phyloP scores from a whole-genome alignment of 2,888 invertebrate species.

The Melangyna quadrimaculata region DNA sequence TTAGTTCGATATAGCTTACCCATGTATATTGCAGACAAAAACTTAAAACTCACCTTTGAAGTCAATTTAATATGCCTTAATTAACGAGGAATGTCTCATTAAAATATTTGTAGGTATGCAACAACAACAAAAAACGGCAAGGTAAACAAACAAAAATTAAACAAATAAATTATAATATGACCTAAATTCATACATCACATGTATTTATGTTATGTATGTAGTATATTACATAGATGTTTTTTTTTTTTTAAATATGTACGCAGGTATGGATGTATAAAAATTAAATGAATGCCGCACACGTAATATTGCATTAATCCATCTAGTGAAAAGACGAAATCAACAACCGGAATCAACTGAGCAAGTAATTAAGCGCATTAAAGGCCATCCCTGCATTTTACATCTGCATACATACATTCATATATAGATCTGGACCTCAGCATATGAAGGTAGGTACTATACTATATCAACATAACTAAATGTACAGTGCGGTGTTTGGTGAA shows the following conservation, averaged over 20 bases:
- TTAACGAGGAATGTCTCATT: constrained; percentile 40
- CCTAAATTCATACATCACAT: constrained; percentile 10
- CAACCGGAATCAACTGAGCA: constrained; percentile 41
- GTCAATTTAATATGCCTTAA: constrained; percentile 46
- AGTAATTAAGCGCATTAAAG: constrained; percentile 51
- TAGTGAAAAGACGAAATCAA: constrained; percentile 40
- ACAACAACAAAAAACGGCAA: neutral
- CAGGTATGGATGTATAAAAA: neutral
- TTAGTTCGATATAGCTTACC: neutral
- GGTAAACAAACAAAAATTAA: neutral
- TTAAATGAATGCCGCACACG: constrained; percentile 32
- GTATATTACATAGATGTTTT: neutral
- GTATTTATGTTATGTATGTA: neutral
- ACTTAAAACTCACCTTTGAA: constrained; percentile 29
- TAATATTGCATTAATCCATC: constrained; percentile 26
- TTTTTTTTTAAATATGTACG: neutral
- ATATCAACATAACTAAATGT: neutral
- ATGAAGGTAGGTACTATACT: neutral
- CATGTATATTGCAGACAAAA: neutral
- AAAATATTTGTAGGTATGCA: neutral
- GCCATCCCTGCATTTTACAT: constrained; percentile 19
- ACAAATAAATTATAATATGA: constrained; percentile 26
- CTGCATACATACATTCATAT: no score
- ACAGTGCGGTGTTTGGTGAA: neutral
- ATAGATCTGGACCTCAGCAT: neutral